Base-by-base conservation (phyloP, 2,113 vertebrate genomes). In the Helogale parvula region DNA sequence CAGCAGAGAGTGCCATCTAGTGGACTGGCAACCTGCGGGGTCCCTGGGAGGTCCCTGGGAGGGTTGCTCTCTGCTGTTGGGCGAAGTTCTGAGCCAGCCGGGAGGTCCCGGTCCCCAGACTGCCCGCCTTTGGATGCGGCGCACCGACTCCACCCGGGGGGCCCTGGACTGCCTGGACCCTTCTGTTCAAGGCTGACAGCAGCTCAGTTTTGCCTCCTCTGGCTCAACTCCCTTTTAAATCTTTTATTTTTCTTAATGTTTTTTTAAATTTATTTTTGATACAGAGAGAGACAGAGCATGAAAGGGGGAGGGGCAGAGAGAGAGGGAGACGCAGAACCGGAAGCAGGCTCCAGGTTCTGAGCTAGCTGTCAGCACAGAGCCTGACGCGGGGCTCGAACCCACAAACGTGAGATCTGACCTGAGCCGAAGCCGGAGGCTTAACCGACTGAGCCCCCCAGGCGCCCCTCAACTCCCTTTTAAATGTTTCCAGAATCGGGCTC, bases 1-100 rank as follows among this genome's bases (percentile, higher is more conserved):
- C 33, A 93, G 71, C 57, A 35, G 17, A 95, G 83, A 35, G 66
- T 87, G 92, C 94, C 96, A 90, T 13, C 96, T 96, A 77, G 93
- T 52, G 81, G 80, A n/a, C 5, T 0, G 8, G 71, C 10, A 71
- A 35, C 57, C 15, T 0, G 29, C 1, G 84, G 96, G 94, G 93
- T 52, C 45, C 83, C 47, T 1, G 5, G 35, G 5, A 1, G 35
- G 63, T 19, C 72, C 54, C 19, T 0, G 57, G 27, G 14, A 23
- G 7, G 7, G 52, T 19, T 31, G 71, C 31, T 7, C 17, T 66
- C 29, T 7, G 3, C 35, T 35, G 52, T 2, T 7, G 50, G 31
- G 50, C 13, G 8, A 27, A 57, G 47, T 0, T 25, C 33, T 0
- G 9, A 68, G 79, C 79, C 60, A 25, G 23, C 57, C n/a, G 1